These are phyloP conservation scores for Leucophenga montana DNA, from an alignment of 2,888 invertebrate genomes.

Conservation along the genomic window DNA sequence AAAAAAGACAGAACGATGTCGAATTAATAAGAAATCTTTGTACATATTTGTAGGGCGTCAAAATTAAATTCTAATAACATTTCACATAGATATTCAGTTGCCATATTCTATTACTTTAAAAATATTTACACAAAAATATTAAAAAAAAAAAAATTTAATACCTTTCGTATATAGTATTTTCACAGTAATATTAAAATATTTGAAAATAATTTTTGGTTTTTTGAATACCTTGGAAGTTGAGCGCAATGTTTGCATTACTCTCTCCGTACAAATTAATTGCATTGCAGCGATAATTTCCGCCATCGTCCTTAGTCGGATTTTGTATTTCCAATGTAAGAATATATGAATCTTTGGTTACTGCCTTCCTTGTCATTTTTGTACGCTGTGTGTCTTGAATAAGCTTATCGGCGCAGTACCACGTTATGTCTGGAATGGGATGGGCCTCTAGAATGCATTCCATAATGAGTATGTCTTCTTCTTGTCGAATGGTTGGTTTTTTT, in stretches of 20 bases:
- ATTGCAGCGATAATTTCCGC: constrained; percentile 99
- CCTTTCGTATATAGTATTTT: too few species aligned
- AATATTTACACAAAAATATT: too few species aligned
- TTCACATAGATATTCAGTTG: too few species aligned
- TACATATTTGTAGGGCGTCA: not conserved
- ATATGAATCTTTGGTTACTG: constrained; percentile 91
- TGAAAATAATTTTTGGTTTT: not conserved
- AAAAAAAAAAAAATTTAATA: too few species aligned
- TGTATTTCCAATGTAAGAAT: constrained; percentile 93
- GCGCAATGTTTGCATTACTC: constrained; percentile 99
- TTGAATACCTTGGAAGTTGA: constrained; percentile 96
- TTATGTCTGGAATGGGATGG: constrained; percentile 94
- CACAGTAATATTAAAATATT: not conserved
- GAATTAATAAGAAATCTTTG: not conserved
- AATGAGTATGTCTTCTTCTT: constrained; percentile 92
- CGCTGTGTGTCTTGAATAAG: constrained; percentile 86
- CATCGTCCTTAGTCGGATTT: constrained; percentile 96
- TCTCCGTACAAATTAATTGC: constrained; percentile 99
- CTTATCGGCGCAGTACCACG: constrained; percentile 94
- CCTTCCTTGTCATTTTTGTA: constrained; percentile 92
- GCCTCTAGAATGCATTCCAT: constrained; percentile 98
- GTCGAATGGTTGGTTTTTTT: constrained; percentile 95
- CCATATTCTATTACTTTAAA: too few species aligned
- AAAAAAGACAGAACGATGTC: not conserved
- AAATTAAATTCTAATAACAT: not conserved